Conservation (phyloP, 2,888 invertebrate species). For the Oxytorus armatus region DNA sequence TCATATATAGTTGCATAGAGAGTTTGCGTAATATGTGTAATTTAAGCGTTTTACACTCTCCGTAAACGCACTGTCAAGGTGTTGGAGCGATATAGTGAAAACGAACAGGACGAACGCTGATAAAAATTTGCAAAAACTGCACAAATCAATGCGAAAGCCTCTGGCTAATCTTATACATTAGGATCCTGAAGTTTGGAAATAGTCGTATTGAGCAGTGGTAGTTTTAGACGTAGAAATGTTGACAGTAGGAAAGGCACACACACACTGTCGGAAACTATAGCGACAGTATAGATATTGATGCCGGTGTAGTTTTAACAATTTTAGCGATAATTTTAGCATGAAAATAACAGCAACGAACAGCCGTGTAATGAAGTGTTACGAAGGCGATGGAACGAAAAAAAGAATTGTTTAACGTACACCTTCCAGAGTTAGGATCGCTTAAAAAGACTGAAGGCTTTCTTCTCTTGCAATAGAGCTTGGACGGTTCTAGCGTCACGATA, state of each 20-base stretch:
- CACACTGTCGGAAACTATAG: neutral
- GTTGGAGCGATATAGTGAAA: constrained; percentile 6
- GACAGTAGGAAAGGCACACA: constrained; percentile 35
- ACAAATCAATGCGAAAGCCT: constrained; percentile 19
- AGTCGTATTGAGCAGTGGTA: constrained; percentile 48
- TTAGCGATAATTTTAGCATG: constrained; percentile 34
- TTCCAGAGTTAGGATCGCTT: constrained; percentile 53
- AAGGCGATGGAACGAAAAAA: constrained; percentile 1
- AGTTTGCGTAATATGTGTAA: constrained; percentile 13
- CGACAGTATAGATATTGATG: neutral
- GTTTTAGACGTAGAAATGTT: constrained; percentile 35
- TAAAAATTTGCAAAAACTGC: constrained; percentile 12
- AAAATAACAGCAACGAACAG: constrained; percentile 56
- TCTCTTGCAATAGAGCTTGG: constrained; percentile 29
- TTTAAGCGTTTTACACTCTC: constrained; percentile 30
- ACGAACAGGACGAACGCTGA: neutral
- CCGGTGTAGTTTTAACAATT: constrained; percentile 35
- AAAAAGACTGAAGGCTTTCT: constrained; percentile 67
- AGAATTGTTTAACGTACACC: constrained; percentile 37
- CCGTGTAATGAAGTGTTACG: constrained; percentile 24
- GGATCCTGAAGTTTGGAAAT: constrained; percentile 43
- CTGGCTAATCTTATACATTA: no score
- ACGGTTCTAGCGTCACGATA: constrained; percentile 22
- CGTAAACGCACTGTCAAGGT: constrained; percentile 1
- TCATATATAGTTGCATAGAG: constrained; percentile 46